Base-by-base conservation (phyloP, 2,113 vertebrate genomes). In the Fukomys damarensis region DNA sequence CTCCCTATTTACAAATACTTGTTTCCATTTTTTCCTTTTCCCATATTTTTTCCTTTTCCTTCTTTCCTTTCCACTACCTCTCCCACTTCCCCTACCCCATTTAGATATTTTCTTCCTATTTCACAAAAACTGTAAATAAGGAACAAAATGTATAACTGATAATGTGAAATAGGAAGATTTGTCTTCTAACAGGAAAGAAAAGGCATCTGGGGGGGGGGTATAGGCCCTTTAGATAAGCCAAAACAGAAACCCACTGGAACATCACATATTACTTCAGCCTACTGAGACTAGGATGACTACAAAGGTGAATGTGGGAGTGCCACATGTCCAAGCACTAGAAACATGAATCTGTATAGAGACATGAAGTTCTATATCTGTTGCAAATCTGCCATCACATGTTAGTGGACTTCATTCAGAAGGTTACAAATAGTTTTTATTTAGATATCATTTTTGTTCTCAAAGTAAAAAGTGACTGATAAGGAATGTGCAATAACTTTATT, bases 271-370 rank as follows among this genome's bases (percentile, higher is more conserved):
- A 6, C 3, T 14, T 28, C 30, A 63, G 66, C 3, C 35, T 30
- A 3, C 28, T 16, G 5, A 56, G 56, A 49, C 24, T 1, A 77
- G 52, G 43, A n/a, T 4, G 38, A 19, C 56, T 17, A 3, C 9
- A 56, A 32, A 66, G 46, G 24, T 5, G 20, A 5, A 7, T 2
- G 10, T 20, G 66, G 24, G 11, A 12, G 7, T 2, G 7, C 35
- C 16, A 72, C 2, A 0, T 16, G 89, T n/a, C 54, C n/a, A 52
- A 12, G 70, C 5, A 14, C 16, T 22, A 4, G 20, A 4, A 1
- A 43, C 49, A 26, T 1, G 35, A 63, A 26, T 35, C 0, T 11
- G 2, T 7, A 20, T 22, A 4, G 20, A 4, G 1, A 43, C 49
- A 26, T 1, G 35, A 63, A 26, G 24, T 14, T 32, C 19, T 30